phyloP scores from a whole-genome alignment of 2,113 vertebrate species.

The Blennius ocellaris region DNA sequence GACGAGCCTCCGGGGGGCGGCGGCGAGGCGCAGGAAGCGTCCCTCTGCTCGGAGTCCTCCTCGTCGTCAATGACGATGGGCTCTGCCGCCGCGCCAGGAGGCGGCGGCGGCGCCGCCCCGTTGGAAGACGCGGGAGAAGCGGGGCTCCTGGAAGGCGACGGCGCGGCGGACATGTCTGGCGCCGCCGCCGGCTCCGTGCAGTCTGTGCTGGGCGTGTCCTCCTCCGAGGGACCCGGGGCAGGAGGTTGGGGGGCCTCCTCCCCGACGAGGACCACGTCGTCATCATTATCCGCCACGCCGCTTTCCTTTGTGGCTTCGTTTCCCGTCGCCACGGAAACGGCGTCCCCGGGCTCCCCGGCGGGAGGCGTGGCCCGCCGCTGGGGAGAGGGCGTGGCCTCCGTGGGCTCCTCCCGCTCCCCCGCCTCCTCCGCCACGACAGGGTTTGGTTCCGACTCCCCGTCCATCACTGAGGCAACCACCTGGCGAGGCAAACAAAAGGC shows the following conservation, averaged over 20 bases:
- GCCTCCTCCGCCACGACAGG: constrained; percentile 75
- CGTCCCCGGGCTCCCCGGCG: constrained; percentile 59
- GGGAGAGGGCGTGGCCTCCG: constrained; percentile 89
- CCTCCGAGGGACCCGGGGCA: constrained; percentile 44
- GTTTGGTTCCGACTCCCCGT: constrained; percentile 86
- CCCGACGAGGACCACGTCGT: constrained; percentile 95
- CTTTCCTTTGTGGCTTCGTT: constrained; percentile 71
- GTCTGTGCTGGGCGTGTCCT: constrained; percentile 62
- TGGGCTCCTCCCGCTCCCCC: constrained; percentile 83
- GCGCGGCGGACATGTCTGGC: constrained; percentile 33
- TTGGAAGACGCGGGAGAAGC: constrained; percentile 68
- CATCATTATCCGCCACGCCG: constrained; percentile 84
- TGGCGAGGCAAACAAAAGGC: constrained; percentile 67
- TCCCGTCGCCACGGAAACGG: constrained; percentile 74
- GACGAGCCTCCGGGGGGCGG: constrained; percentile 44
- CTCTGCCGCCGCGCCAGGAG: constrained; percentile 84
- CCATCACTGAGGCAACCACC: constrained; percentile 90
- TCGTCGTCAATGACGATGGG: constrained; percentile 98
- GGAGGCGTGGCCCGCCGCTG: constrained; percentile 63
- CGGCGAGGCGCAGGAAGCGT: constrained; percentile 67
- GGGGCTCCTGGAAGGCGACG: constrained; percentile 51
- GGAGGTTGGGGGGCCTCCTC: constrained; percentile 62
- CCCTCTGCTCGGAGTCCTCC: constrained; percentile 90
- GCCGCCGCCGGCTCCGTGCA: constrained; percentile 51
- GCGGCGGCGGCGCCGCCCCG: constrained; percentile 60